Conservation (phyloP, 2,797 vertebrate species). For the Alosa sapidissima region DNA sequence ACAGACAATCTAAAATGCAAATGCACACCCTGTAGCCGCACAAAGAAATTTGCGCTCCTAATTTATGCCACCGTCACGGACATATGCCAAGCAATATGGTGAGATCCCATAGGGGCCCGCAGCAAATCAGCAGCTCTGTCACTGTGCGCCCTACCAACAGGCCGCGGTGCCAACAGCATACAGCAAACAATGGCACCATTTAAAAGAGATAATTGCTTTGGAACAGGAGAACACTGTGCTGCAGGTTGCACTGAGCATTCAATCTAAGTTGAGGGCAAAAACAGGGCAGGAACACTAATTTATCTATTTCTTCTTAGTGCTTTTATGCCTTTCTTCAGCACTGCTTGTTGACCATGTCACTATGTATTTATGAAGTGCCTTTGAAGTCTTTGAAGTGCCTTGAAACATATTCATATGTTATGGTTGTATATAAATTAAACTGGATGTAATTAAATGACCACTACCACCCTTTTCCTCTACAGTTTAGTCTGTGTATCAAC, state of each 20-base stretch:
- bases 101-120: conserved; percentile 59
- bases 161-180: conserved; percentile 49
- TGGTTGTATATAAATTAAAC: no score
- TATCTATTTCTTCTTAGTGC: neutral
- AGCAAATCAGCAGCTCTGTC: conserved; percentile 63
- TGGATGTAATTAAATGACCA: no score
- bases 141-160: conserved; percentile 54
- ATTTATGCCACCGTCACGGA: conserved; percentile 72
- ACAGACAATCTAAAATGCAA: conserved; percentile 63
- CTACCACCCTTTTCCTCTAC: no score
- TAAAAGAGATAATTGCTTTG: conserved; percentile 58
- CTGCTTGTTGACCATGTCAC: neutral
- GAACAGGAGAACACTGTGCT: conserved; percentile 45
- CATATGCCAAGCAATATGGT: conserved; percentile 71
- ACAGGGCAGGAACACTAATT: neutral
- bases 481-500: no score
- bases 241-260: neutral
- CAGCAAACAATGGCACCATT: conserved; percentile 62
- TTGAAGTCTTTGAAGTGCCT: neutral
- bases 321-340: neutral
- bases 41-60: conserved; percentile 65
- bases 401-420: no score
- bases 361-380: neutral
- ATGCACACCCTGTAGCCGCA: conserved; percentile 57
- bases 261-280: neutral